Conservation (phyloP, 2,888 invertebrate genomes). For the Rotaria macrura region DNA sequence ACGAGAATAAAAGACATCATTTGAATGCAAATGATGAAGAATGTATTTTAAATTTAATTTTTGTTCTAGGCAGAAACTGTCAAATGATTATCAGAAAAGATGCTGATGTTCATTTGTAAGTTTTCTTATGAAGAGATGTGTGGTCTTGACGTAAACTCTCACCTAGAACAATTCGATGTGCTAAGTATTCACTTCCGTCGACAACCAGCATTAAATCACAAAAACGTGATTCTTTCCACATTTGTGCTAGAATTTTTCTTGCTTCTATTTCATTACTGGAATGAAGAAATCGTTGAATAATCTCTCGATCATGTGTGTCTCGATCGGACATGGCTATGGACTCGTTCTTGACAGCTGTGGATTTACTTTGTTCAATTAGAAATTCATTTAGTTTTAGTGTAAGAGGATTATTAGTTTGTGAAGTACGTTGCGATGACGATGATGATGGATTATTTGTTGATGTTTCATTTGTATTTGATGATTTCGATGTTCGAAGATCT, state of each 20-base stretch:
- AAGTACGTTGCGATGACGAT: not conserved
- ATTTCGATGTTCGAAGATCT: not conserved
- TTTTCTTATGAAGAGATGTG: too few relatives aligned
- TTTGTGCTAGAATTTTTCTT: conserved; percentile 14
- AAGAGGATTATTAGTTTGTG: not conserved
- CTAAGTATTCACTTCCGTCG: conserved; percentile 28
- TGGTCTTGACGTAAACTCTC: too few relatives aligned
- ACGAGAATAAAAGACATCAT: too few relatives aligned
- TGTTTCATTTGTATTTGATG: not conserved
- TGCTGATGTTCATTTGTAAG: too few relatives aligned
- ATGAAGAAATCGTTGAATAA: conserved; percentile 19
- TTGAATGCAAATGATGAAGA: too few relatives aligned
- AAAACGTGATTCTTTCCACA: conserved; percentile 25
- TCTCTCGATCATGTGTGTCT: not conserved
- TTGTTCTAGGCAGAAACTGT: too few relatives aligned
- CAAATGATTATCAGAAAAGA: too few relatives aligned
- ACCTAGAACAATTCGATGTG: conserved; percentile 23
- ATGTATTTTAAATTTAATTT: too few relatives aligned
- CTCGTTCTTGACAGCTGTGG: not conserved
- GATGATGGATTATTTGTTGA: not conserved
- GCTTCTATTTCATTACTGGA: conserved; percentile 26
- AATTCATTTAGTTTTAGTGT: not conserved
- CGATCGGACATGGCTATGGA: not conserved
- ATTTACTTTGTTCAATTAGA: not conserved
- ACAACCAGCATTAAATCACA: conserved; percentile 30